A percentile compares a stretch with the other conserved stretches of the same genome.
These are phyloP conservation scores for Eulithis testata DNA, from an alignment of 2,888 invertebrate species.

Conservation along the genomic window DNA sequence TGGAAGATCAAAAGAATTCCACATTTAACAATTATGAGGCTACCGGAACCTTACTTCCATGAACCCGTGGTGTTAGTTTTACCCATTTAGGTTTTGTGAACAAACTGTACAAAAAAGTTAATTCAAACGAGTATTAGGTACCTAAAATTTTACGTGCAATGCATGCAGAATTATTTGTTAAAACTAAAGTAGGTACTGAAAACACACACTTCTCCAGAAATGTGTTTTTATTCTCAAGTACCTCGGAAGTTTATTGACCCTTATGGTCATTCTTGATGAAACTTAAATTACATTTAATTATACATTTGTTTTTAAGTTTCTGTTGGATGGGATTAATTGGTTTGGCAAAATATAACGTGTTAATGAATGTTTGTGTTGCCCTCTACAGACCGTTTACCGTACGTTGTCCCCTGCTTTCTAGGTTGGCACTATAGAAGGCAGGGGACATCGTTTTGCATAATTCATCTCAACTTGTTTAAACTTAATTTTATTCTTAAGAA, in stretches of 20 bases:
- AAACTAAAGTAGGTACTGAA: background rate
- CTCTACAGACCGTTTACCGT: background rate
- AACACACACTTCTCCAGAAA: constrained; percentile 1
- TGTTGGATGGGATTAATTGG: background rate
- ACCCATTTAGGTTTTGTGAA: background rate
- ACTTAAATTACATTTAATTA: constrained; percentile 4
- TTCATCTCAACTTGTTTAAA: no score
- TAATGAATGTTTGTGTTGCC: background rate
- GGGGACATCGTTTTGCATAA: no score
- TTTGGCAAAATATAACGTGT: background rate
- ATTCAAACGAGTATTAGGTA: background rate
- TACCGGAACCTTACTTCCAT: no score
- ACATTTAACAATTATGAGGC: no score
- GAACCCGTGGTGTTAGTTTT: no score
- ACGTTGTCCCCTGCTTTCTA: no score
- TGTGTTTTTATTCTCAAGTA: background rate
- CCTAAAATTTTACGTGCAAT: background rate
- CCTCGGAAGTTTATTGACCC: constrained; percentile 5
- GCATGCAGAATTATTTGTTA: constrained; percentile 2
- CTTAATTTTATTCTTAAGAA: no score
- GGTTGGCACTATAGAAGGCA: no score
- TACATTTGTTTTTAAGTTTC: background rate
- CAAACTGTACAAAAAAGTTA: background rate
- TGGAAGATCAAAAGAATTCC: no score
- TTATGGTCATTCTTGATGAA: background rate